Base-by-base conservation (phyloP, 2,113 vertebrate species). In the Pangasianodon gigas region DNA sequence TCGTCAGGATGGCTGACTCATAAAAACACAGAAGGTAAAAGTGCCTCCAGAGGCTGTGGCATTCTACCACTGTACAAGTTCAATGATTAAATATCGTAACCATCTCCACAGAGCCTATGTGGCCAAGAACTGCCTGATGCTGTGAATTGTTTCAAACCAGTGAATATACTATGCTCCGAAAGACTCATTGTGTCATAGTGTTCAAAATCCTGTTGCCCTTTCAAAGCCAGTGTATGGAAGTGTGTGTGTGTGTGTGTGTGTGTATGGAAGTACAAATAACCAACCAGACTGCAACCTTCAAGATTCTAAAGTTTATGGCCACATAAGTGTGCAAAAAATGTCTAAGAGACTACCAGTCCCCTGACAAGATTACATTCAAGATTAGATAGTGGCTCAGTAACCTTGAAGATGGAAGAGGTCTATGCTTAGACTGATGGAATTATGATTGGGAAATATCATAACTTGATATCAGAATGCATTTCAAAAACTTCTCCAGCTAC, bases 1-100 rank as follows among this genome's bases (percentile, higher is more conserved):
- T 86, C 87, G 6, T 56, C 54, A 65, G 89, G 91, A 92, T 92
- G 94, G 92, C 88, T 94, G 67, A 69, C 92, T 58, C 11, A 6
- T 9, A 37, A 41, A 71, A 71, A 69, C 1, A 65, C 29, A 69
- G n/a, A 74, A 54, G 65, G 85, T 26, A 37, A 74, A 74, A 41
- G 29, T 56, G 44, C 21, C 48, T 86, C 67, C 19, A 44, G 85
- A 75, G 32, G 52, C 86, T 60, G 52, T 21, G 52, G 41, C 52
- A 19, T 77, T 54, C 32, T 0, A 74, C 48, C 10, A 6, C 24
- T 77, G 21, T 29, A 56, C 2, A 58, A 46, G 51, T n/a, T 74
- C 37, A 75, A 71, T 54, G 32, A 71, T 71, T 54, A 48, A 56
- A 56, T 14, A 56, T 32, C 3, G 24, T 3, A 52, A 26, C n/a